Base-by-base conservation (phyloP, 2,113 vertebrate genomes). In the Machaerirhynchus nigripectus region DNA sequence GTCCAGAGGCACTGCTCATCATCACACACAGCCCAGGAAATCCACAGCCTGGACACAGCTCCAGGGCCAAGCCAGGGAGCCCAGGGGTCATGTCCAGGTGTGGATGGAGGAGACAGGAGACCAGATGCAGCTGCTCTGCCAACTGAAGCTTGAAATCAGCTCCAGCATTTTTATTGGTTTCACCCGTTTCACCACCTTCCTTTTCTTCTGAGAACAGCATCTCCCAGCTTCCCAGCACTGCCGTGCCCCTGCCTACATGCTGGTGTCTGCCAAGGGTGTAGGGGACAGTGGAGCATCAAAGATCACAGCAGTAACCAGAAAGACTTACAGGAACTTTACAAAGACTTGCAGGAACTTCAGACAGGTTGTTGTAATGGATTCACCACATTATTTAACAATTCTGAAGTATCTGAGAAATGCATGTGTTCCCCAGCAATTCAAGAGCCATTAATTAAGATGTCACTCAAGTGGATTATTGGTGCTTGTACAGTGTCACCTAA, bases 231-330 rank as follows among this genome's bases (percentile, higher is more conserved):
- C 50, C 49, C 63, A 35, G 65, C 53, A 65, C 2, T 26, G 70
- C n/a, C 11, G 0, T 70, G 49, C 17, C 46, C 24, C 65, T 63
- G 27, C 15, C 64, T 40, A 1, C 0, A 0, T 5, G 2, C 9
- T 2, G 15, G 17, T 19, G 5, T 64, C 55, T 52, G 69, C 76
- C 68, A 63, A 71, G 39, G 16, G 1, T 21, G 11, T 8, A 15
- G 28, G 12, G 35, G 40, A 14, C 47, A 67, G 39, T 5, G 40
- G 49, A 52, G n/a, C 69, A 79, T 13, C 42, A 22, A 33, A 69
- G 47, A 57, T 61, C 44, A 9, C 26, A 23, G 18, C 47, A 67
- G 42, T 27, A 63, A 61, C 40, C 31, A n/a, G 65, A 53, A 56
- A 23, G 31, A 13, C 53, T 94, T 89, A 35, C 22, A 19, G 82